Conservation (phyloP, 2,797 vertebrate genomes). For the Margarornis squamiger region DNA sequence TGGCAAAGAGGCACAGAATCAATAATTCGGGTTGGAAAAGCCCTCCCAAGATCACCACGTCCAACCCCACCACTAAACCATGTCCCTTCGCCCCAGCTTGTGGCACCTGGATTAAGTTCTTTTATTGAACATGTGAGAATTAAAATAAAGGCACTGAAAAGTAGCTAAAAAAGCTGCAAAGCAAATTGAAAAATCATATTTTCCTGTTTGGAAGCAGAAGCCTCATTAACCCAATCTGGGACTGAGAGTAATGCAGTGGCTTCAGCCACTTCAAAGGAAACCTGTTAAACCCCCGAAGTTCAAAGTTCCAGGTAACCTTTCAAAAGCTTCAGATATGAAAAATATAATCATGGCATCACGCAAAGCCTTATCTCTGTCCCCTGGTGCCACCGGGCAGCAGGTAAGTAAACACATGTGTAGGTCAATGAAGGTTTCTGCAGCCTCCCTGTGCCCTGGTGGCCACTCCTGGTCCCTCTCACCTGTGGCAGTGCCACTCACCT, state of each 20-base stretch:
- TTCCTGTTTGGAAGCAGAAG: background rate
- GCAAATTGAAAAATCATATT: background rate
- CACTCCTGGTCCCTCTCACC: background rate
- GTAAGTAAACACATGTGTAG: accelerated
- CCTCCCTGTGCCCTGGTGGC: accelerated
- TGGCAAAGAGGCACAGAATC: accelerated
- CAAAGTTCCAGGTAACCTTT: background rate
- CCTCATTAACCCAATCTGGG: background rate
- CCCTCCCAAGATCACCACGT: background rate
- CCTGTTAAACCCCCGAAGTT: background rate
- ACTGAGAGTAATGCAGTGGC: accelerated
- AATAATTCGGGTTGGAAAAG: background rate
- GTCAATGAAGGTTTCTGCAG: accelerated
- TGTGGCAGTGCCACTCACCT: background rate
- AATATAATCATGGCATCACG: background rate
- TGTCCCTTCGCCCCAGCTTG: accelerated
- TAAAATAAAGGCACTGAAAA: background rate
- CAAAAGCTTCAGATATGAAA: background rate
- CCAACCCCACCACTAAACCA: background rate
- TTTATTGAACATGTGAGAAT: too few relatives aligned
- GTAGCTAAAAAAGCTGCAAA: background rate
- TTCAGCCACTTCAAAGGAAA: background rate
- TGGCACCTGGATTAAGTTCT: background rate
- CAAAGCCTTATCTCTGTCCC: background rate
- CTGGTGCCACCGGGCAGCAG: background rate